phyloP scores from a whole-genome alignment of 1,140 invertebrate species.

The Neodiprion pinetum region DNA sequence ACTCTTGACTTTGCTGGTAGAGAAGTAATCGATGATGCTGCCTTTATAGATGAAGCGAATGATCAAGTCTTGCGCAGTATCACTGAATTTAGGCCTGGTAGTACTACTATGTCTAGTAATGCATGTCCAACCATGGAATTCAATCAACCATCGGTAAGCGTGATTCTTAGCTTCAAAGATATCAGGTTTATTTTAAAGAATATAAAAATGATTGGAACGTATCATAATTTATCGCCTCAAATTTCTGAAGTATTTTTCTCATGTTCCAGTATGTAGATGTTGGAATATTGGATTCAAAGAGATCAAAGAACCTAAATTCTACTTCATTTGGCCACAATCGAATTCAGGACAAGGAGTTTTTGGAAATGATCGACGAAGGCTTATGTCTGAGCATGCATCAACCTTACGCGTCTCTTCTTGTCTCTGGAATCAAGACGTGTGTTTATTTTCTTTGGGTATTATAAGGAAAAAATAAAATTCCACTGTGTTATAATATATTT shows the following conservation, averaged over 20 bases:
- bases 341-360: slow-evolving; percentile 84
- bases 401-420: slow-evolving; percentile 91
- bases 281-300: slow-evolving; percentile 16
- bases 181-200: slow-evolving; percentile 12
- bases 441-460: slow-evolving; percentile 26
- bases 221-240: background rate
- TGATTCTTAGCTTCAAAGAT: slow-evolving; percentile 11
- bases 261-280: slow-evolving; percentile 37
- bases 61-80: slow-evolving; percentile 42
- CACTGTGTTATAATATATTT: slow-evolving; percentile 22
- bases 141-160: slow-evolving; percentile 38
- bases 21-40: slow-evolving; percentile 59
- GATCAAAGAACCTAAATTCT: slow-evolving; percentile 10
- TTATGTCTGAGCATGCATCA: slow-evolving; percentile 94
- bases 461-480: slow-evolving; percentile 18
- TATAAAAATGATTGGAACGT: slow-evolving; percentile 23
- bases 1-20: slow-evolving; percentile 86
- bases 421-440: slow-evolving; percentile 91
- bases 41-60: slow-evolving; percentile 40
- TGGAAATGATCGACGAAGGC: slow-evolving; percentile 89
- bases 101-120: slow-evolving; percentile 14
- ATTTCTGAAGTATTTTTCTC: slow-evolving; percentile 13
- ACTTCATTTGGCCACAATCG: slow-evolving; percentile 50
- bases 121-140: slow-evolving; percentile 42
- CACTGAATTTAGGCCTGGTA: background rate